Conservation (phyloP, 92 coral and sea anemone species). For the Porites lobata region DNA sequence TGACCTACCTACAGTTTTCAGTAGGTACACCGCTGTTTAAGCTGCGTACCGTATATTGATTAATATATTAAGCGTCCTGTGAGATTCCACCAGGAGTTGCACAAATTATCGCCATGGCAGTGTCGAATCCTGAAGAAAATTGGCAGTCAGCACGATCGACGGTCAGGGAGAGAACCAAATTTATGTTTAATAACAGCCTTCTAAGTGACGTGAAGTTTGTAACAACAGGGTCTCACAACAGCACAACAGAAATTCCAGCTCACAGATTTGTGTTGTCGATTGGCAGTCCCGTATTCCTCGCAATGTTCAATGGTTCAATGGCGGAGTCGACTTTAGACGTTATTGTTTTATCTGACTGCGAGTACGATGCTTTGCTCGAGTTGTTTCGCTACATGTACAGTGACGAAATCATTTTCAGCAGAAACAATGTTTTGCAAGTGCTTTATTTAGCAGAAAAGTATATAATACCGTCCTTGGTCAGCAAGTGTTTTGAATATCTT, state of each 20-base stretch:
- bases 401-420: background rate
- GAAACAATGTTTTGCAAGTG: slow-evolving; percentile 10
- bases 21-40: too few species aligned
- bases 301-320: slow-evolving; percentile 69
- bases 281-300: slow-evolving; percentile 60
- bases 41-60: too few species aligned
- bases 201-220: slow-evolving; percentile 65
- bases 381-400: slow-evolving; percentile 11
- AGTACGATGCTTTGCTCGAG: background rate
- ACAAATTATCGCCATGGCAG: too few species aligned
- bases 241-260: slow-evolving; percentile 12
- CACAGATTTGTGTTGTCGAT: slow-evolving; percentile 37
- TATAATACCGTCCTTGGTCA: slow-evolving; percentile 41
- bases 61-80: too few species aligned
- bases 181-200: slow-evolving; percentile 67
- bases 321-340: slow-evolving; percentile 35
- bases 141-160: slow-evolving; percentile 79
- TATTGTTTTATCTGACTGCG: slow-evolving; percentile 51
- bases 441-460: slow-evolving; percentile 56
- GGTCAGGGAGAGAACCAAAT: slow-evolving; percentile 65
- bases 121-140: slow-evolving; percentile 15
- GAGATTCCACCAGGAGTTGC: too few species aligned
- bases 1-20: too few species aligned
- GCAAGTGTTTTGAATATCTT: slow-evolving; percentile 23
- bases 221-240: background rate